phyloP scores from a whole-genome alignment of 2,797 vertebrate species.

The Botia kubotai region DNA sequence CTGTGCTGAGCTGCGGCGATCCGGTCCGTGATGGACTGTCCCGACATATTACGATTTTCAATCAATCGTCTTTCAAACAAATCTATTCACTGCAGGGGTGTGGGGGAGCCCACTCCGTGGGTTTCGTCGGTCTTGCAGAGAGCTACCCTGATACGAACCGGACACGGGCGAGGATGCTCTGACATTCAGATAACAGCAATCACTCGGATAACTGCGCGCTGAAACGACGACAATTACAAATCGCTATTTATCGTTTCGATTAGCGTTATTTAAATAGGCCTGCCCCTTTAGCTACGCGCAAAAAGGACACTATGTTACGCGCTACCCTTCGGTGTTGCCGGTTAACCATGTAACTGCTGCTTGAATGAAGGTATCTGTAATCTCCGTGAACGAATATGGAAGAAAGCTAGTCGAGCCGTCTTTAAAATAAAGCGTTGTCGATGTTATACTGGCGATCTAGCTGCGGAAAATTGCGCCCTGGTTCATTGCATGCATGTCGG shows the following conservation, averaged over 20 bases:
- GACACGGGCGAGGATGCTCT: slow-evolving; percentile 55
- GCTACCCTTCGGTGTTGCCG: slow-evolving; percentile 59
- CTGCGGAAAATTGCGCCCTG: slow-evolving; percentile 36
- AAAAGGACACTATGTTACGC: slow-evolving; percentile 55
- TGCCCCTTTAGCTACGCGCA: slow-evolving; percentile 44
- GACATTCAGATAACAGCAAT: slow-evolving; percentile 60
- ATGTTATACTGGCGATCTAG: slow-evolving; percentile 11
- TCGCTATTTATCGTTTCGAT: slow-evolving; percentile 9
- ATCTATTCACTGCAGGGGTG: slow-evolving; percentile 56
- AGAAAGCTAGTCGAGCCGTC: background rate
- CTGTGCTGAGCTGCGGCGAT: slow-evolving; percentile 94
- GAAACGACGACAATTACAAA: slow-evolving; percentile 18
- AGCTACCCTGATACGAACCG: slow-evolving; percentile 52
- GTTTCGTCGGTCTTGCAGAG: slow-evolving; percentile 45
- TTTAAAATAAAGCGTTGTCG: background rate
- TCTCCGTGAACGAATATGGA: background rate
- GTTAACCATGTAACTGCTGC: slow-evolving; percentile 64
- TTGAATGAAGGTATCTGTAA: background rate
- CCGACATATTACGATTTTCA: slow-evolving; percentile 79
- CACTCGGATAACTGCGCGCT: slow-evolving; percentile 35
- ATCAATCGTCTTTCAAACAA: slow-evolving; percentile 45
- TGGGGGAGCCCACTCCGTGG: slow-evolving; percentile 46
- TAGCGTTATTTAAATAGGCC: slow-evolving; percentile 40
- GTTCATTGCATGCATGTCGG: slow-evolving; percentile 26
- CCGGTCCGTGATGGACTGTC: slow-evolving; percentile 91